phyloP scores from a whole-genome alignment of 2,888 invertebrate genomes.

The Sisyra nigra region DNA sequence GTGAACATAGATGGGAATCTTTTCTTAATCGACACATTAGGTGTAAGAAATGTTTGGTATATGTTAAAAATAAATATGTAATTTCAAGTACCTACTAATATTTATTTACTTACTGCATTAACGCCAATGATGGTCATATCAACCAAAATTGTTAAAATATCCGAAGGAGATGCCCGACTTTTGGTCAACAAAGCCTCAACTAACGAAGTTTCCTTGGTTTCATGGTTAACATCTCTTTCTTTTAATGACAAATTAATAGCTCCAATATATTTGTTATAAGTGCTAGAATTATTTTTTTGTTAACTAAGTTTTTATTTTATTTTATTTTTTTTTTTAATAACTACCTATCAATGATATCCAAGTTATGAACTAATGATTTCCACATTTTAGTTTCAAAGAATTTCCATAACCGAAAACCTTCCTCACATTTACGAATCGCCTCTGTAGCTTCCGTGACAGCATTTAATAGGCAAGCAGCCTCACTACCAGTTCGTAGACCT shows the following conservation, averaged over 20 bases:
- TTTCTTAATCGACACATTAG: too few species aligned
- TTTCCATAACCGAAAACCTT: slow-evolving; percentile 48
- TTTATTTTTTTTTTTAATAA: slow-evolving; percentile 1
- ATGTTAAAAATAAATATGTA: too few species aligned
- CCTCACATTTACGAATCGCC: slow-evolving; percentile 43
- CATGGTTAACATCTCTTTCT: slow-evolving; percentile 16
- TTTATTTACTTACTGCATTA: slow-evolving; percentile 32
- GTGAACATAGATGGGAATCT: too few species aligned
- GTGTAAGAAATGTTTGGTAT: too few species aligned
- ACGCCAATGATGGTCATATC: slow-evolving; percentile 50
- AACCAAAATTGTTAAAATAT: slow-evolving; percentile 42
- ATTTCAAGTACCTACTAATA: too few species aligned
- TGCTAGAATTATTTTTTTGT: slow-evolving; percentile 20
- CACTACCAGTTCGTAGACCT: slow-evolving; percentile 32
- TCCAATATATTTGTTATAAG: slow-evolving; percentile 42
- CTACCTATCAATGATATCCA: slow-evolving; percentile 42
- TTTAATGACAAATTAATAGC: slow-evolving; percentile 23
- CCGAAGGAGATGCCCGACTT: slow-evolving; percentile 38
- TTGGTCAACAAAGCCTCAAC: slow-evolving; percentile 37
- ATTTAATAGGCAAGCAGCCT: slow-evolving; percentile 39
- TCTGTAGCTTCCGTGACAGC: slow-evolving; percentile 38
- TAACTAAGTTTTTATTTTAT: slow-evolving; percentile 2
- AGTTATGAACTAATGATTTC: slow-evolving; percentile 37
- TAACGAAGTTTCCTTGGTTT: slow-evolving; percentile 20
- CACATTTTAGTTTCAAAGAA: slow-evolving; percentile 41